Evolutionary conservation across 2,797 vertebrate genomes (phyloP).

Genomic region (Halcyon badia): DNA sequence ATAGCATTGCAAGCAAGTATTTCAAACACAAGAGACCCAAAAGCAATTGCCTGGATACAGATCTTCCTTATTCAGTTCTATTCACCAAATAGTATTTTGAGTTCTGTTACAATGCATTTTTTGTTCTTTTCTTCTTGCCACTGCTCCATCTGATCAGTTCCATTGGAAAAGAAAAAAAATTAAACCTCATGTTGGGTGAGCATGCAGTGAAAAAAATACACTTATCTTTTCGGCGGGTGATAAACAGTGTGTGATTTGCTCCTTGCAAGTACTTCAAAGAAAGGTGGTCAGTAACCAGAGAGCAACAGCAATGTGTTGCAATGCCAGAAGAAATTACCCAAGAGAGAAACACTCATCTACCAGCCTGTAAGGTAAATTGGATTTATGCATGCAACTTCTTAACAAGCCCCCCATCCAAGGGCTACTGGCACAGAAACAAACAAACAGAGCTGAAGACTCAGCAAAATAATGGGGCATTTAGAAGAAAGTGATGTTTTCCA

Average conservation of each 20-base stretch:
- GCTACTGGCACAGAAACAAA: not conserved
- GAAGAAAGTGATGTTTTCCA: not conserved
- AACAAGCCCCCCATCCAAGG: not conserved
- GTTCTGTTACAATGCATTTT: not conserved
- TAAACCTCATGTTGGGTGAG: not conserved
- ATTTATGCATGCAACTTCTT: not conserved
- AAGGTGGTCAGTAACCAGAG: not conserved
- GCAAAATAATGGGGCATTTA: not conserved
- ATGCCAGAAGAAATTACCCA: not conserved
- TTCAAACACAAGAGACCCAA: not conserved
- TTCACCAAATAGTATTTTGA: not conserved
- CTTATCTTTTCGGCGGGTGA: not conserved
- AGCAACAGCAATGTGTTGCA: not conserved
- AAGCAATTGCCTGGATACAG: not conserved
- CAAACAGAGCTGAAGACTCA: not conserved
- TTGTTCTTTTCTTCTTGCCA: not conserved
- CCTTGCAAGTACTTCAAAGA: not conserved
- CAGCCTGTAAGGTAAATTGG: not conserved
- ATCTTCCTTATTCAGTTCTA: not conserved
- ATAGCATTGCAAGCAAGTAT: not conserved
- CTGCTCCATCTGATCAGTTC: not conserved
- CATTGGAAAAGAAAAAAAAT: not conserved
- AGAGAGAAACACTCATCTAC: not conserved
- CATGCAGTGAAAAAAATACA: not conserved
- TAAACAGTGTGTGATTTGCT: not conserved